Percentiles rank a stretch among this genome's conserved stretches.
phyloP scores from a whole-genome alignment of 2,113 vertebrate species.

The Sorex fumeus region DNA sequence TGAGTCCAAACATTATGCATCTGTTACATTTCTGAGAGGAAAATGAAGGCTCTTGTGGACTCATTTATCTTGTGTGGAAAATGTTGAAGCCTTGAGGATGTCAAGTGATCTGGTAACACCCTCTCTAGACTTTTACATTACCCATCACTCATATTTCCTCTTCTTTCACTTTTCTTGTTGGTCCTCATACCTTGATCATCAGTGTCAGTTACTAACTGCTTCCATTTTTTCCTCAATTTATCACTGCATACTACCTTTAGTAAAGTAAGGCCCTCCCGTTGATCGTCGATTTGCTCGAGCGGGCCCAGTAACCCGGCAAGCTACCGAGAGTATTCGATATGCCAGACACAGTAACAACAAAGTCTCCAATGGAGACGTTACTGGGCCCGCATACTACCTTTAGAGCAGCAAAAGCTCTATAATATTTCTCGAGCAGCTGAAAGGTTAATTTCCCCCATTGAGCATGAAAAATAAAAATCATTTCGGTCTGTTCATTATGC shows the following conservation, averaged over 20 bases:
- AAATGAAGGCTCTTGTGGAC: neutral
- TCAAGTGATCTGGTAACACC: neutral
- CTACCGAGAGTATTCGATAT: no score
- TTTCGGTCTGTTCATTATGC: neutral
- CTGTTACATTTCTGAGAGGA: slow-evolving; percentile 16
- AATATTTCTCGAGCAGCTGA: slow-evolving; percentile 7
- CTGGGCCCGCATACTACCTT: neutral
- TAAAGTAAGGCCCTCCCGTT: no score
- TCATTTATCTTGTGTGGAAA: neutral
- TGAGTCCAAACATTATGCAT: neutral
- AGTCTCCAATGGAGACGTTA: no score
- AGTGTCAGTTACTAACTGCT: neutral
- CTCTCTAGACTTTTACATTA: neutral
- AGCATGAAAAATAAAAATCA: slow-evolving; percentile 1
- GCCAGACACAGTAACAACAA: no score
- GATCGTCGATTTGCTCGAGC: no score
- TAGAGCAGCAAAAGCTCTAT: neutral
- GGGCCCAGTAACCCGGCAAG: no score
- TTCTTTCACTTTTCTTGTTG: neutral
- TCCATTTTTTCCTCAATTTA: neutral
- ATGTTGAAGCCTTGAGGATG: neutral
- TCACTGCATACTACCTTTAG: neutral
- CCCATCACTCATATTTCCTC: neutral
- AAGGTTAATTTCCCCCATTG: slow-evolving; percentile 26
- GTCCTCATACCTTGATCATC: neutral